phyloP scores from a whole-genome alignment of 2,888 invertebrate species.

The Brachyptera risi region DNA sequence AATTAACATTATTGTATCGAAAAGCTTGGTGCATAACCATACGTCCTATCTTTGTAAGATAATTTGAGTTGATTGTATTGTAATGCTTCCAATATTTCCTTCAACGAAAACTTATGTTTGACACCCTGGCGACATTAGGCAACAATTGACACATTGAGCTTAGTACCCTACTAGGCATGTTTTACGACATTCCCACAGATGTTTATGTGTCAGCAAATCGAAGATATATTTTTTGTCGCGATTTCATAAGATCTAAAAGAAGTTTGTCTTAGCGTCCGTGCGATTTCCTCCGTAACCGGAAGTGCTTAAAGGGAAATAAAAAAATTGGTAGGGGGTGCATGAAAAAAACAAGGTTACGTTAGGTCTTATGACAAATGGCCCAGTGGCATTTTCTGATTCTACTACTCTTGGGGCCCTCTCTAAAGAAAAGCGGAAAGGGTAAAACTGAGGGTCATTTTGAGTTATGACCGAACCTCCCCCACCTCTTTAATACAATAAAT shows the following conservation, averaged over 20 bases:
- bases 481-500: constrained; percentile 18
- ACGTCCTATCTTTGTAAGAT: no score
- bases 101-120: no score
- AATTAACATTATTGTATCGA: no score
- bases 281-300: constrained; percentile 19
- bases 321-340: constrained; percentile 6
- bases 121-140: no score
- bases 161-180: no score
- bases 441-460: constrained; percentile 22
- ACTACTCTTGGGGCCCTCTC: constrained; percentile 19
- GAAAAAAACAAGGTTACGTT: constrained; percentile 21
- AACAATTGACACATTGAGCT: no score
- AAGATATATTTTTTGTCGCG: background rate
- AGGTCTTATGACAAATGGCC: constrained; percentile 21
- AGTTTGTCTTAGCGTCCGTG: constrained; percentile 18
- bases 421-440: constrained; percentile 18
- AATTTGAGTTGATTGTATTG: no score
- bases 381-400: constrained; percentile 22
- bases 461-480: constrained; percentile 22
- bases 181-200: background rate
- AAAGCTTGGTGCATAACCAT: no score
- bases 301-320: constrained; percentile 22
- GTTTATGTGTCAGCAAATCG: constrained; percentile 1
- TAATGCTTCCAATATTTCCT: no score
- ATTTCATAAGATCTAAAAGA: constrained; percentile 14